phyloP scores from a whole-genome alignment of 2,797 vertebrate genomes.

The Columba guinea region DNA sequence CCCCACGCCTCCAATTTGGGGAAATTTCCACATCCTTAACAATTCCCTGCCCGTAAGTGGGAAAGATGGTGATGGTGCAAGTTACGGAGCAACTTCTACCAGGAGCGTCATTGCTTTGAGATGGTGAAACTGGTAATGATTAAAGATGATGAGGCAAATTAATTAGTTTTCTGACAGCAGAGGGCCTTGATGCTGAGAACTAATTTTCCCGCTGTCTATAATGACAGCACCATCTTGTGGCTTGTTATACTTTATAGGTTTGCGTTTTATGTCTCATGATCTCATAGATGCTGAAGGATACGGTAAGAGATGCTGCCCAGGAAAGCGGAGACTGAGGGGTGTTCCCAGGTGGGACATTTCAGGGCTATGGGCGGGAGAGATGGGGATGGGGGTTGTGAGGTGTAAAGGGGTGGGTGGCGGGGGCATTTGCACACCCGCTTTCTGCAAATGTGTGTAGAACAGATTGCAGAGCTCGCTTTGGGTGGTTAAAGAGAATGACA shows the following conservation, averaged over 20 bases:
- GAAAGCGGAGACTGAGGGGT: not conserved
- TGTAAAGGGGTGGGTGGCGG: not conserved
- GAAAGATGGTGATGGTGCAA: not conserved
- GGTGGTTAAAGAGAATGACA: not conserved
- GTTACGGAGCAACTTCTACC: not conserved
- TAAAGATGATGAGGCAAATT: not conserved
- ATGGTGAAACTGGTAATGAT: not conserved
- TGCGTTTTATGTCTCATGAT: not conserved
- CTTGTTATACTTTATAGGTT: not conserved
- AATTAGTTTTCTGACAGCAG: not conserved
- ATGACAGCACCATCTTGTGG: constrained; percentile 60
- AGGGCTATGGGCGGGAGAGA: not conserved
- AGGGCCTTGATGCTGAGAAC: not conserved
- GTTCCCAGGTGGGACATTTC: not conserved
- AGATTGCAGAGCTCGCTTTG: not conserved
- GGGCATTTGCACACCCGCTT: not conserved
- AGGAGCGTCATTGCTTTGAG: not conserved
- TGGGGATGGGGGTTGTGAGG: not conserved
- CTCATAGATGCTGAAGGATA: too few relatives aligned
- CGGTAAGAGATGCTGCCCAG: not conserved
- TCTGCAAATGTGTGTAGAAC: not conserved
- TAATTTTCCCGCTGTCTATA: not conserved
- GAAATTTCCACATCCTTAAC: not conserved
- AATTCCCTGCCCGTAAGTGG: not conserved
- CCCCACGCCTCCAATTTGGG: not conserved